These are phyloP conservation scores for Cololabis saira DNA, from an alignment of 2,113 vertebrate genomes.

Conservation along the genomic window DNA sequence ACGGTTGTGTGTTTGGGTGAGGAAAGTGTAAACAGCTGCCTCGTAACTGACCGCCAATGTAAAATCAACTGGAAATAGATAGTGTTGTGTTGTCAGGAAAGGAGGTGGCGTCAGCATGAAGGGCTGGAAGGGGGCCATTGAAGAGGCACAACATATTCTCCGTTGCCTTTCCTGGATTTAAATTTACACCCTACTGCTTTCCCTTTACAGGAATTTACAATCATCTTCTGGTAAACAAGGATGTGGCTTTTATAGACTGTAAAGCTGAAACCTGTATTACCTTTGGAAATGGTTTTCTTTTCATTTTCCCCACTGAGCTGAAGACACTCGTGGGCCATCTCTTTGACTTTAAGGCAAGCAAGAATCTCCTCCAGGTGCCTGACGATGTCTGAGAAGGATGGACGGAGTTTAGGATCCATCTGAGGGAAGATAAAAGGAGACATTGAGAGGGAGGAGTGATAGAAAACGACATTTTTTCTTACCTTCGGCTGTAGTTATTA, in stretches of 20 bases:
- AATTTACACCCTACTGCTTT: background rate
- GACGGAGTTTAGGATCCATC: slow-evolving; percentile 96
- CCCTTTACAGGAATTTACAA: slow-evolving; percentile 26
- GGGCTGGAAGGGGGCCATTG: background rate
- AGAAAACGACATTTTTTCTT: background rate
- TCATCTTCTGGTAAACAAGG: slow-evolving; percentile 1
- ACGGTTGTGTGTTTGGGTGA: background rate
- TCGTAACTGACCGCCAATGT: background rate
- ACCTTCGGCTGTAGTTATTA: background rate
- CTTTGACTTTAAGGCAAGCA: slow-evolving; percentile 84
- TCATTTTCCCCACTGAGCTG: slow-evolving; percentile 79
- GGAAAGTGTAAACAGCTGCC: background rate
- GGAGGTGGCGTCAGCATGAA: background rate
- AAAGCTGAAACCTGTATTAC: slow-evolving; percentile 61
- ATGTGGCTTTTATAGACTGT: background rate
- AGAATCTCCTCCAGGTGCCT: slow-evolving; percentile 87
- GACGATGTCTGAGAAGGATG: slow-evolving; percentile 90
- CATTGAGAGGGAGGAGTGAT: background rate
- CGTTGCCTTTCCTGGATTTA: slow-evolving; percentile 4
- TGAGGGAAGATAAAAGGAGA: slow-evolving; percentile 46
- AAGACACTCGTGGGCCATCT: slow-evolving; percentile 82
- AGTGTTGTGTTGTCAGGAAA: background rate
- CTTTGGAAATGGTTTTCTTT: slow-evolving; percentile 85
- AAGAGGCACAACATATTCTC: background rate
- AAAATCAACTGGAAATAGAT: slow-evolving; percentile 4